Evolutionary conservation across 1,140 invertebrate genomes (phyloP), one percentile per base, ranked within the genome.

Genomic region (Nomia melanderi): DNA sequence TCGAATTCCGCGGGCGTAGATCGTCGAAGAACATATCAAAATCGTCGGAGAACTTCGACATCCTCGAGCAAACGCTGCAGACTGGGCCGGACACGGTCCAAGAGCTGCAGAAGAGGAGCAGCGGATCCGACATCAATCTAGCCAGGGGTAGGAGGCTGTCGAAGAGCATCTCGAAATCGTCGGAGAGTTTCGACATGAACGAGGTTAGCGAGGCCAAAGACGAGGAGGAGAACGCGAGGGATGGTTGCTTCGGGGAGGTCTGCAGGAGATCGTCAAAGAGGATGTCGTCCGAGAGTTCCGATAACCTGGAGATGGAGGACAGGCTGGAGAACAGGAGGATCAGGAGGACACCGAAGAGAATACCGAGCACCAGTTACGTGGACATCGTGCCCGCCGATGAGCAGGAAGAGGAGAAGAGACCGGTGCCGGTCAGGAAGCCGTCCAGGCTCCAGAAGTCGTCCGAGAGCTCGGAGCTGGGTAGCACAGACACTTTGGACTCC

Each of bases 381-480:
- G 82, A 90, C 70, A 77, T 86, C 7, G 66, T 86, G 1, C 50
- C 57, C 1, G 41, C 62, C 17, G 81, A 83, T 2, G 79, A 85
- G 20, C 50, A 66, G 5, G 86, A 87, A 7, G 77, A 83, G 20
- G 87, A 87, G 25, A 84, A 62, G 53, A 81, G 80, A 53, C 62
- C 67, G 12, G 33, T 73, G 12, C 59, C 72, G 9, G 65, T 83
- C 0, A 85, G 86, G 14, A 90, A 89, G 14, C 84, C 87, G 4
- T 77, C 67, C 12, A 88, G 91, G n/a, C 66, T 92, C 7, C 88
- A 91, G 31, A 92, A 92, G 57, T 92, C 90, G 0, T 92, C 91
- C 2, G 92, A 92, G 65, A 92, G 92, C 62, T 92, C 91, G 0
- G 91, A 92, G 11, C 77, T 92, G 0, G 91, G 90, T 0, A 92